phyloP scores from a whole-genome alignment of 2,113 vertebrate genomes.

The Eptatretus burgeri region DNA sequence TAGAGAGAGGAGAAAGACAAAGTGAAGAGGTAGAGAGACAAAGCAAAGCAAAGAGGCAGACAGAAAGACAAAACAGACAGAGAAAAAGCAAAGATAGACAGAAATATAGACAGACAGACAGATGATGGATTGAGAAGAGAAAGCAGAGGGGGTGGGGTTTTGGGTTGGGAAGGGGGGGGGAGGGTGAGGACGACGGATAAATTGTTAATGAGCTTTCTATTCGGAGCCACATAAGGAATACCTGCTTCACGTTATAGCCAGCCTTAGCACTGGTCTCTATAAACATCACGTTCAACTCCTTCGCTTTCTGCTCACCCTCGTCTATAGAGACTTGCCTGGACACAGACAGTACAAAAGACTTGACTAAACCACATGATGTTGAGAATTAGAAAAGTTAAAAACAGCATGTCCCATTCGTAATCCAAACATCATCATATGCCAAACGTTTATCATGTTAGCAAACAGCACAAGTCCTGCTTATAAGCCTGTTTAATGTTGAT shows the following conservation, averaged over 20 bases:
- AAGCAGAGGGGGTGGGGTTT: neutral
- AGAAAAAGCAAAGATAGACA: neutral
- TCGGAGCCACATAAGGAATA: constrained; percentile 8
- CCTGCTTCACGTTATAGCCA: constrained; percentile 30
- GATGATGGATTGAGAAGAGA: neutral
- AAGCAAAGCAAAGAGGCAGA: constrained; percentile 1
- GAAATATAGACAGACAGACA: neutral
- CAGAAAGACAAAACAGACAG: neutral
- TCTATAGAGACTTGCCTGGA: constrained; percentile 34
- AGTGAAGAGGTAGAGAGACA: neutral
- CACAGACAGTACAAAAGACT: too few species aligned
- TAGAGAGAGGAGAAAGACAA: neutral
- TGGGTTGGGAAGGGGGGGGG: neutral
- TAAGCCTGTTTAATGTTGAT: too few species aligned
- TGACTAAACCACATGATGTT: too few species aligned
- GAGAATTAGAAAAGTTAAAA: too few species aligned
- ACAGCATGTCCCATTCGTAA: too few species aligned
- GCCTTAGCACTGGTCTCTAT: constrained; percentile 36
- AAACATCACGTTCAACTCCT: constrained; percentile 34
- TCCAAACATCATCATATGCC: too few species aligned
- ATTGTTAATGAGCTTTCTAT: neutral
- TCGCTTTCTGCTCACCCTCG: constrained; percentile 31
- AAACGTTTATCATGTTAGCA: too few species aligned
- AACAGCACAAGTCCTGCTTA: too few species aligned
- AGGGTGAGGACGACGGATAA: neutral